These are phyloP conservation scores for Tolypeutes matacus DNA, from an alignment of 2,797 vertebrate species.

Conservation along the genomic window DNA sequence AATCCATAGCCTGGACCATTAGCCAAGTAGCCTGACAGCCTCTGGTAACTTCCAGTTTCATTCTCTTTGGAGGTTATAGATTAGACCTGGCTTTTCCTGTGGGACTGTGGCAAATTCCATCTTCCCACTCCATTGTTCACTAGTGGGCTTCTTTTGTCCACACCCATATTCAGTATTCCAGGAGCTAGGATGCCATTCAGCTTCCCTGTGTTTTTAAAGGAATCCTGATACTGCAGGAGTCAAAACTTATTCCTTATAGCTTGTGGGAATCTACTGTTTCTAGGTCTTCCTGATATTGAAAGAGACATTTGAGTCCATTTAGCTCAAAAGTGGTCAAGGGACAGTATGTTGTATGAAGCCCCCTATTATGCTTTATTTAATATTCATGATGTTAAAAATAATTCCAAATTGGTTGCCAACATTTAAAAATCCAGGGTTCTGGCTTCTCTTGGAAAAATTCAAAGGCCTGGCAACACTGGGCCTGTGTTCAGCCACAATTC, in stretches of 20 bases:
- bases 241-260: background rate
- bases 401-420: constrained; percentile 16
- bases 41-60: background rate
- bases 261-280: background rate
- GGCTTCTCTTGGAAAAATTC: constrained; percentile 30
- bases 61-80: constrained; percentile 43
- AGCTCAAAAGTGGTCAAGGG: background rate
- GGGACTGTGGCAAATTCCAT: background rate
- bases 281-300: constrained; percentile 14
- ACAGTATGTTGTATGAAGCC: background rate
- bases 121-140: background rate
- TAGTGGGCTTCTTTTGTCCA: background rate
- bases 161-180: background rate
- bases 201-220: background rate
- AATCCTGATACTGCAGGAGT: constrained; percentile 30
- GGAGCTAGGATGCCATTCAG: background rate
- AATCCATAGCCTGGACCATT: constrained; percentile 5
- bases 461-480: background rate
- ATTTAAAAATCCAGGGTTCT: constrained; percentile 44
- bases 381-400: background rate
- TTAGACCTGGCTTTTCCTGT: background rate
- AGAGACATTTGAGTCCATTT: constrained; percentile 29
- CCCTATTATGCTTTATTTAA: background rate
- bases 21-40: background rate
- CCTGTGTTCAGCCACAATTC: background rate